These are phyloP conservation scores for Avahi laniger DNA, from an alignment of 2,797 vertebrate genomes.

Conservation along the genomic window DNA sequence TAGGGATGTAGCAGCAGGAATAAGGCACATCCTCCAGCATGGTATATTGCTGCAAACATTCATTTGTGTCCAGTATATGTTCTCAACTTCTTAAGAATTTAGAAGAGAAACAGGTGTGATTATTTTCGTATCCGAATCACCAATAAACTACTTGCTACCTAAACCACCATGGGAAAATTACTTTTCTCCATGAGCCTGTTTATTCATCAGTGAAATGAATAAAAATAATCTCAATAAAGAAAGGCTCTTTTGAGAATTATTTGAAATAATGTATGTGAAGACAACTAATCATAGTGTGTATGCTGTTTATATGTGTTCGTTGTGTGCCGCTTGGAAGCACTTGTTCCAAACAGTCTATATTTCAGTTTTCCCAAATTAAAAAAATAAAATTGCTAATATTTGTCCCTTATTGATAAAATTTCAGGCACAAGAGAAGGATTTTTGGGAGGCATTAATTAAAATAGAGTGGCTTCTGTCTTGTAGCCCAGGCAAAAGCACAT, in stretches of 20 bases:
- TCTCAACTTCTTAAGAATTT: conserved; percentile 11
- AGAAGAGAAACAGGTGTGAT: background rate
- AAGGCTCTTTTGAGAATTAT: background rate
- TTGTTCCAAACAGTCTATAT: background rate
- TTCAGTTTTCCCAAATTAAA: background rate
- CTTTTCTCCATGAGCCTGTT: background rate
- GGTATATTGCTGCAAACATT: background rate
- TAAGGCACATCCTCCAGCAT: background rate
- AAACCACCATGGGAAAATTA: background rate
- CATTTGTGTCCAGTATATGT: background rate
- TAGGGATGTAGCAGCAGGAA: background rate
- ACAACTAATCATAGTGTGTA: background rate
- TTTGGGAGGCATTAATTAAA: background rate
- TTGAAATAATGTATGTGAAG: background rate
- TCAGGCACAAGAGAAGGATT: background rate
- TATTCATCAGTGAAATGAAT: background rate
- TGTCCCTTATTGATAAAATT: background rate
- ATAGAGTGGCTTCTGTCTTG: background rate
- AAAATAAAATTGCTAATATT: background rate
- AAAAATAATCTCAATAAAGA: background rate
- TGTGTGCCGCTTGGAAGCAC: background rate
- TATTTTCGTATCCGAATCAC: background rate
- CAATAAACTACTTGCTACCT: background rate
- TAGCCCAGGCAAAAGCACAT: background rate
- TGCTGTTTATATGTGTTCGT: background rate